Base-by-base conservation (phyloP, 2,888 invertebrate genomes). In the Ormia ochracea region DNA sequence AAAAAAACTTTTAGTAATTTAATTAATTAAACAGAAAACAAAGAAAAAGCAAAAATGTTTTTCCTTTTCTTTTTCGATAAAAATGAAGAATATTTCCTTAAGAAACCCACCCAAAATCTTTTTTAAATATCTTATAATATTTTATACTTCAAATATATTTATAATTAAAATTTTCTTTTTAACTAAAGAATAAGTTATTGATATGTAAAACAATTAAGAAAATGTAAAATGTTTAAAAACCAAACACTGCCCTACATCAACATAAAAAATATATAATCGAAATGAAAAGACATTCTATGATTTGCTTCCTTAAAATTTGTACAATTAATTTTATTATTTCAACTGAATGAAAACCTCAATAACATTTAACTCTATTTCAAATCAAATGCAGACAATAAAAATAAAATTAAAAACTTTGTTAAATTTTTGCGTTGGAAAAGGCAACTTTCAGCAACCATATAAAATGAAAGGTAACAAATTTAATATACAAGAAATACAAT, bases 281-380 rank as follows among this genome's bases (percentile, higher is more conserved):
- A 52, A 61, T 17, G 19, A 23, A 43, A 73, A 41, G 31, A 58
- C 56, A 59, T 58, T 31, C 10, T 31, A 50, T 74, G 31, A 74
- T 48, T 65, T 74, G 74, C 65, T 66, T 66, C 33, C 41, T 66
- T 45, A 45, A 28, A 58, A 36, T 38, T 19, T 41, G 1, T 17
- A 7, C 17, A 50, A 28, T 76, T 78, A 26, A 43, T 28, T 38
- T 68, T 26, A n/a, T n/a, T 61, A 36, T 56, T 73, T 36, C n/a
- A 59, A 59, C 38, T 33, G 5, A 59, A 36, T 52, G 12, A 17
- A 23, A 43, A 70, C 48, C 31, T 59, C 48, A 54, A 75, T 54
- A 54, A 80, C 81, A 69, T 81, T 81, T 70, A 68, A 50, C 77
- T 77, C 80, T 82, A 81, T 77, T 77, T 65, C 54, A 78, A 77